These are phyloP conservation scores for Odocoileus virginianus DNA, from an alignment of 2,113 vertebrate species.

Conservation along the genomic window DNA sequence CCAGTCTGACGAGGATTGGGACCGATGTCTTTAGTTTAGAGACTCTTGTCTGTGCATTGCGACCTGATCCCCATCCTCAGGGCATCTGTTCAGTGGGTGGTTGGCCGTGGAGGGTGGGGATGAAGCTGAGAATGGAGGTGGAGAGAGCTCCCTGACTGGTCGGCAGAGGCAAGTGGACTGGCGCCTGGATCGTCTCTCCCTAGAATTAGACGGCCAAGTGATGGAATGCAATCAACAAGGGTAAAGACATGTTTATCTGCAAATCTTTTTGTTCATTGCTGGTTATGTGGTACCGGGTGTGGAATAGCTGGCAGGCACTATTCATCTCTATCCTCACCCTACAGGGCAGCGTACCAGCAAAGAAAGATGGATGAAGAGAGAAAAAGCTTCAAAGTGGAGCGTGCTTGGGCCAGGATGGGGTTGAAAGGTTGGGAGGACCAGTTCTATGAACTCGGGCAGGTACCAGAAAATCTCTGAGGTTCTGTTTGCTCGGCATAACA, in stretches of 20 bases:
- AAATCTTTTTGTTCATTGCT: background rate
- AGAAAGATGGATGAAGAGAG: background rate
- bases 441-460: background rate
- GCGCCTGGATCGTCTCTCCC: background rate
- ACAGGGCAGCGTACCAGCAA: background rate
- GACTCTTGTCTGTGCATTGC: background rate
- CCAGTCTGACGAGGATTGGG: background rate
- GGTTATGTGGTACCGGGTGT: background rate
- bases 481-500: background rate
- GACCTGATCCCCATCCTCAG: background rate
- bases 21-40: background rate
- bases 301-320: background rate
- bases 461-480: background rate
- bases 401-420: background rate
- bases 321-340: background rate
- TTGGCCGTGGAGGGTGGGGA: background rate
- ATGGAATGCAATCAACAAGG: background rate
- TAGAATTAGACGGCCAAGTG: background rate
- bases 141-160: background rate
- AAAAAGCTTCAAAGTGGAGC: background rate
- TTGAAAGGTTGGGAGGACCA: background rate
- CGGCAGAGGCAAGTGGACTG: background rate
- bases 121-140: background rate
- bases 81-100: background rate
- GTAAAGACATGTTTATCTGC: background rate